A percentile compares a stretch with the other conserved stretches of the same genome.
Conservation (phyloP, 2,113 vertebrate genomes). For the Indicator indicator region DNA sequence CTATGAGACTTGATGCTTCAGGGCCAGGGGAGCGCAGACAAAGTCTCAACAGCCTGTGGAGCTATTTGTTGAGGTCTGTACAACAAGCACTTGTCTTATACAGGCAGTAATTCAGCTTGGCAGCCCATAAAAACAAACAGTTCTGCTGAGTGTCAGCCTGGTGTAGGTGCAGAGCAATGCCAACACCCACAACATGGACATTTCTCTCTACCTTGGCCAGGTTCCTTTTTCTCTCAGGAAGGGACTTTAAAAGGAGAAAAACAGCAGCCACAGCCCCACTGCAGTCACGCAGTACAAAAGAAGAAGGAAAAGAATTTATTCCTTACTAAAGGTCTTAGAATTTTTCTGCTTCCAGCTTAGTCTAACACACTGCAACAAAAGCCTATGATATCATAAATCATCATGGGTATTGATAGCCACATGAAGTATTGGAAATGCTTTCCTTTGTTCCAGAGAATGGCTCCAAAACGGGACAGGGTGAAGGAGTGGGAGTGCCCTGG, state of each 20-base stretch:
- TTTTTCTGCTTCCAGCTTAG: not conserved
- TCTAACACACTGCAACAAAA: not conserved
- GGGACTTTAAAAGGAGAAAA: not conserved
- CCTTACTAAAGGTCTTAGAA: not conserved
- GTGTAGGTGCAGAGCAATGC: not conserved
- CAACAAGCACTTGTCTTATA: not conserved
- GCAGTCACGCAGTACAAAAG: not conserved
- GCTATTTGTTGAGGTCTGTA: slow-evolving; percentile 22
- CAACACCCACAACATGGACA: not conserved
- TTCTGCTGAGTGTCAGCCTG: not conserved
- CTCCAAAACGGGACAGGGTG: not conserved
- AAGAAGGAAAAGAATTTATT: not conserved
- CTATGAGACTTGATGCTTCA: not conserved
- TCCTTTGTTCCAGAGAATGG: not conserved
- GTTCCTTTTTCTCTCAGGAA: not conserved
- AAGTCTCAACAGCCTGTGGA: not conserved
- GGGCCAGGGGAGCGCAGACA: not conserved
- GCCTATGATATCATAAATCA: not conserved
- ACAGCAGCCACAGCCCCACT: not conserved
- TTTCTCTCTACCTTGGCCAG: not conserved
- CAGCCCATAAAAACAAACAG: not conserved
- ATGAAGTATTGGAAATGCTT: not conserved
- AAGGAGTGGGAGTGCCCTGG: not conserved
- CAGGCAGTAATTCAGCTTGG: not conserved
- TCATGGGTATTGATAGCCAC: not conserved